Evolutionary conservation across 2,888 invertebrate genomes (phyloP).

Genomic region (Alloscopus bannaensis): DNA sequence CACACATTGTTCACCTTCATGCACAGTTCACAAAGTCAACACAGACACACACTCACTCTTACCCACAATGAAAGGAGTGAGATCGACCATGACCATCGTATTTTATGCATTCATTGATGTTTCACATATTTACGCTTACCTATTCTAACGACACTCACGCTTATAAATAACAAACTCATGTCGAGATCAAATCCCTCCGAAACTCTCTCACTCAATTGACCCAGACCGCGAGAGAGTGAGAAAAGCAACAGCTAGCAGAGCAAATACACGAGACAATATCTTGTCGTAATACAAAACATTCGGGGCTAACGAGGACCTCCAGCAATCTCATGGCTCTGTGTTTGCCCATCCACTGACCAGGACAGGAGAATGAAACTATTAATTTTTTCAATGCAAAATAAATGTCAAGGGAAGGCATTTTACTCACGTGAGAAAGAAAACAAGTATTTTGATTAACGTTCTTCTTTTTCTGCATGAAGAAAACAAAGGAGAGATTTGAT

Average conservation of each 20-base stretch:
- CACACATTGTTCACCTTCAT: too few relatives aligned
- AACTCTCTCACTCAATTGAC: slow-evolving; percentile 41
- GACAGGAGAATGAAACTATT: too few relatives aligned
- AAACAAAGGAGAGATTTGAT: slow-evolving; percentile 50
- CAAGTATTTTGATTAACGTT: slow-evolving; percentile 25
- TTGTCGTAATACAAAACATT: too few relatives aligned
- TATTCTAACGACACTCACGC: background rate
- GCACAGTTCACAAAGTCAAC: slow-evolving; percentile 28
- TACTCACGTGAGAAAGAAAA: slow-evolving; percentile 41
- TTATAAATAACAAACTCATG: background rate
- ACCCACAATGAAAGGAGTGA: too few relatives aligned
- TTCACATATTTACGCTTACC: background rate
- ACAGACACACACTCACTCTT: too few relatives aligned
- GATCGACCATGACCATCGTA: slow-evolving; percentile 59
- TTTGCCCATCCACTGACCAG: too few relatives aligned
- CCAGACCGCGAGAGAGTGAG: background rate
- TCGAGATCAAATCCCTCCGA: slow-evolving; percentile 32
- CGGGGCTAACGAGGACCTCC: too few relatives aligned
- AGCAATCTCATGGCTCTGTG: too few relatives aligned
- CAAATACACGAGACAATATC: background rate
- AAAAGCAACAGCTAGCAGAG: background rate
- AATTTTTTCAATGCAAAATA: slow-evolving; percentile 3
- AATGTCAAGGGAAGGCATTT: slow-evolving; percentile 18
- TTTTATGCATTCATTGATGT: slow-evolving; percentile 63
- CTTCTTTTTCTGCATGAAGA: slow-evolving; percentile 25